A percentile compares a stretch with the other conserved stretches of the same genome.
These are phyloP conservation scores for Stratiomys singularior DNA, from an alignment of 2,888 invertebrate species.

Conservation along the genomic window DNA sequence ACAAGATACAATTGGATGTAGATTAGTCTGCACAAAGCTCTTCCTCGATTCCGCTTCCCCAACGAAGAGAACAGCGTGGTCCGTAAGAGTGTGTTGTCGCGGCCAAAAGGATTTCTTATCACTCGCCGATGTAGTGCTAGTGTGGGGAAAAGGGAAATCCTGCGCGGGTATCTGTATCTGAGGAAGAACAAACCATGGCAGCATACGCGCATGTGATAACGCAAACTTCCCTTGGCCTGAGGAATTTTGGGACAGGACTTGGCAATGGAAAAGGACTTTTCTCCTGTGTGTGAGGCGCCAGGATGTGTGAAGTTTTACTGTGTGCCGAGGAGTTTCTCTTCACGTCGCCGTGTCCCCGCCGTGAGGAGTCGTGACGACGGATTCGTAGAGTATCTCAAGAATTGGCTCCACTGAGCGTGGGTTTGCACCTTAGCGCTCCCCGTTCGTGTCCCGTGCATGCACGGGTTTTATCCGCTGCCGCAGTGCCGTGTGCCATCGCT, in stretches of 20 bases:
- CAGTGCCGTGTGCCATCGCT: slow-evolving; percentile 23
- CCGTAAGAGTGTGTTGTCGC: neutral
- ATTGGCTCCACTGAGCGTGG: slow-evolving; percentile 19
- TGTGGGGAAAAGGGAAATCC: neutral
- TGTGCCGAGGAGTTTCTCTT: neutral
- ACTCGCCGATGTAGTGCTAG: neutral
- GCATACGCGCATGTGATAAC: slow-evolving; percentile 26
- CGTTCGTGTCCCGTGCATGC: slow-evolving; percentile 28
- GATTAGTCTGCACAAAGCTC: slow-evolving; percentile 39
- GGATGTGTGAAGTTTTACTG: neutral
- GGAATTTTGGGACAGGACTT: neutral
- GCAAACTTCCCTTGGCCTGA: neutral
- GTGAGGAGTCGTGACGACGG: slow-evolving; percentile 20
- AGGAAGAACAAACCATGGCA: neutral
- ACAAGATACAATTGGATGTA: neutral
- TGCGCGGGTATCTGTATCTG: neutral
- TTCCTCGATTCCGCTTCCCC: neutral
- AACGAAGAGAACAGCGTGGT: neutral
- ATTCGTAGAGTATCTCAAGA: neutral
- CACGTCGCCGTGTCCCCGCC: neutral
- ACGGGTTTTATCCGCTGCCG: slow-evolving; percentile 28
- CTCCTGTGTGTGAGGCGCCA: neutral
- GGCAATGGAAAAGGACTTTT: slow-evolving; percentile 11
- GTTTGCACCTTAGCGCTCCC: slow-evolving; percentile 17
- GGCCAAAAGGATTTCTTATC: slow-evolving; percentile 22